Base-by-base conservation (phyloP, 2,888 invertebrate species). In the Ceramica pisi region DNA sequence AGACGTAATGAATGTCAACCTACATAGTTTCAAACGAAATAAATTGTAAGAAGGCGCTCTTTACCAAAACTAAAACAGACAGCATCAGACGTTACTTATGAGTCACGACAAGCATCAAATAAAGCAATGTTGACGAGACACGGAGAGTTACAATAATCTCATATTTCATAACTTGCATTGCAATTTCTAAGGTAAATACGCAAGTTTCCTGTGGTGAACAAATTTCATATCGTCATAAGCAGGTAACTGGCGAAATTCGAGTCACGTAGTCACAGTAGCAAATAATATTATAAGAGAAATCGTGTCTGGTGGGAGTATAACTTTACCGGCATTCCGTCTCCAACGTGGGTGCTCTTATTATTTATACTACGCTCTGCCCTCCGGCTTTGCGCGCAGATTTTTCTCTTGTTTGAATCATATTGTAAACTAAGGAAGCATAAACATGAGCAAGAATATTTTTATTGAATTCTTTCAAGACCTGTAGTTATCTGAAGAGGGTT, bases 231-330 rank as follows among this genome's bases (percentile, higher is more conserved):
- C 90, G 89, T 86, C 89, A 89, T 90, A 89, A 91, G 90, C 90
- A 90, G 92, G 91, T 91, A 91, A 87, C 87, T 81, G 81, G 85
- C 81, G 86, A 86, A 89, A 93, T 93, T 93, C 92, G 62, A 89
- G 90, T 89, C 92, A 94, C 93, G 93, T 92, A 86, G 85, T 82
- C 83, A 75, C 88, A 90, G 89, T 87, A 91, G 92, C 93, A 93
- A 93, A 93, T 93, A 93, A 93, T 93, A 92, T 93, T 92, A 93
- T 93, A 92, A 92, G 90, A 90, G 90, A 90, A 91, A 90, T 90
- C 90, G 90, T 91, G 92, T 92, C 92, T 92, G 89, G 84, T 91
- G 87, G 90, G 87, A 90, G 87, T 90, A 91, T 90, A 92, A 91
- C 89, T 92, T 92, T 89, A 84, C 89, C 87, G 87, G 88, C 82